These are phyloP conservation scores for Gobio gobio DNA, from an alignment of 2,113 vertebrate species.

Conservation along the genomic window DNA sequence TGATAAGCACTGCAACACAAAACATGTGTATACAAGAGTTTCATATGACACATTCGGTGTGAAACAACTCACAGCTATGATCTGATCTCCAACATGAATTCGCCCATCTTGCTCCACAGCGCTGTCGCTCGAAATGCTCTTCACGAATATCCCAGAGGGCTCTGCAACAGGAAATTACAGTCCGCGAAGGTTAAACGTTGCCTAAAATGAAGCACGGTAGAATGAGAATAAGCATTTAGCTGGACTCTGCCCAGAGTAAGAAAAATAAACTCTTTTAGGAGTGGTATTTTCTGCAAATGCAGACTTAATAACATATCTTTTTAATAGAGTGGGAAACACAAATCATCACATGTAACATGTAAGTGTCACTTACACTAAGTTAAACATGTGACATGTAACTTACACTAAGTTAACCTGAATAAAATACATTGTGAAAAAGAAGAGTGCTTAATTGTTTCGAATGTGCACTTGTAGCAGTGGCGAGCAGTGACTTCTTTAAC, in stretches of 20 bases:
- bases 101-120: slow-evolving; percentile 90
- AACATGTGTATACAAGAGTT: background rate
- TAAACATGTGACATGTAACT: background rate
- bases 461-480: no score
- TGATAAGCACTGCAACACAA: background rate
- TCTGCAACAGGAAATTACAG: slow-evolving; percentile 71
- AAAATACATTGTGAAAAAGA: background rate
- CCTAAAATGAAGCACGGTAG: background rate
- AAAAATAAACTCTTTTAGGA: background rate
- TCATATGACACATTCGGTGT: background rate
- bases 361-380: background rate
- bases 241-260: background rate
- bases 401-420: background rate
- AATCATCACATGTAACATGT: background rate
- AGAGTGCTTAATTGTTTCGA: background rate
- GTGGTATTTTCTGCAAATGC: background rate
- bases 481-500: no score
- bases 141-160: slow-evolving; percentile 93
- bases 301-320: background rate
- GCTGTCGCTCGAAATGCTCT: slow-evolving; percentile 93
- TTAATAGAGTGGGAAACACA: background rate
- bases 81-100: slow-evolving; percentile 91
- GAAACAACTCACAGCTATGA: slow-evolving; percentile 86
- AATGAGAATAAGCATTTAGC: background rate
- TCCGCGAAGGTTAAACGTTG: background rate